phyloP scores from a whole-genome alignment of 2,113 vertebrate species.

The Ceuthmochares aereus region DNA sequence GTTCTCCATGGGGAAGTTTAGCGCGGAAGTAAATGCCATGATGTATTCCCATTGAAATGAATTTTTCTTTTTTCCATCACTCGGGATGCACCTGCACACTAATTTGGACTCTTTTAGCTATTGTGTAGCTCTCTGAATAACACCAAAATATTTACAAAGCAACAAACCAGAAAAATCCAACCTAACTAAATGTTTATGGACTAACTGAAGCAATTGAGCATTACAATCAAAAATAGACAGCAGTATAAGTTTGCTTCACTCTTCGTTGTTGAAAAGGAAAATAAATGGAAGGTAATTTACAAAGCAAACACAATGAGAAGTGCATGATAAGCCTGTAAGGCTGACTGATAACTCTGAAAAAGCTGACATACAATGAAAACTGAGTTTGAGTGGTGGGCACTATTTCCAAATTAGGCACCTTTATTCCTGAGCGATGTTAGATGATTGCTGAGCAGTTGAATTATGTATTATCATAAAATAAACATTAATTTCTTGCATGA shows the following conservation, averaged over 20 bases:
- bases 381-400: not conserved
- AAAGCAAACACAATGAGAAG: not conserved
- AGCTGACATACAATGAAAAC: not conserved
- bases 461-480: slow-evolving; percentile 46
- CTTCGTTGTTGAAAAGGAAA: not conserved
- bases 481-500: slow-evolving; percentile 35
- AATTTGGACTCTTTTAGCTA: not conserved
- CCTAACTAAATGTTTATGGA: not conserved
- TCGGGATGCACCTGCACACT: not conserved
- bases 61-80: not conserved
- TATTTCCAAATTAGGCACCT: not conserved
- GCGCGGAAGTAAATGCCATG: not conserved
- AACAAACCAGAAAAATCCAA: not conserved
- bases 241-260: not conserved
- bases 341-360: not conserved
- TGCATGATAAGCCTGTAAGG: not conserved
- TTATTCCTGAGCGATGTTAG: not conserved
- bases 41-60: not conserved
- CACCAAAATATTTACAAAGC: not conserved
- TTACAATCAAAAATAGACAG: not conserved
- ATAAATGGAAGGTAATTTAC: not conserved
- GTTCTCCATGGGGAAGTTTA: not conserved
- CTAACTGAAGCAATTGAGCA: not conserved
- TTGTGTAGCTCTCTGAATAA: not conserved
- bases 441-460: not conserved